These are phyloP conservation scores for Gryllus bimaculatus DNA, from an alignment of 1,140 invertebrate species.

Conservation along the genomic window DNA sequence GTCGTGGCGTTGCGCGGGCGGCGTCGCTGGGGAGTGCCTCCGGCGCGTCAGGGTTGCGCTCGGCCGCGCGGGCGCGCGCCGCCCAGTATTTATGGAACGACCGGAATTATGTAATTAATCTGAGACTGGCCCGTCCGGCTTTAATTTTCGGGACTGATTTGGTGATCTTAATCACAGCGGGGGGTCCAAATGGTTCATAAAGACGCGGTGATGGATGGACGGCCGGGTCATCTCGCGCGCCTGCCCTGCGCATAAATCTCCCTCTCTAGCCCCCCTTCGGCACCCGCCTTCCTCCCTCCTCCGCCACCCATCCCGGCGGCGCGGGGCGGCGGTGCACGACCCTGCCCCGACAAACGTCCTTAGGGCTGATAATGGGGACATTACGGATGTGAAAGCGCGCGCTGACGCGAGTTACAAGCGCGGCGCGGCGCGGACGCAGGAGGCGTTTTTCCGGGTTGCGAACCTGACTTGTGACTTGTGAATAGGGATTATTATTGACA, in stretches of 20 bases:
- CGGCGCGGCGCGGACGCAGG: too few relatives aligned
- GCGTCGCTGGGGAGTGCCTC: not conserved
- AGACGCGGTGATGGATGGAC: constrained; percentile 13
- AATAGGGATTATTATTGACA: too few relatives aligned
- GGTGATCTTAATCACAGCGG: constrained; percentile 19
- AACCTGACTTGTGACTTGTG: too few relatives aligned
- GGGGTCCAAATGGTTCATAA: constrained; percentile 12
- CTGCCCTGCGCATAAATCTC: not conserved
- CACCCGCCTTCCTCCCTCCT: not conserved
- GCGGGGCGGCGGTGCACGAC: too few relatives aligned
- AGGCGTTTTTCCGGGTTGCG: too few relatives aligned
- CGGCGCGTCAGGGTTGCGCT: too few relatives aligned
- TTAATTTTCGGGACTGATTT: constrained; percentile 23
- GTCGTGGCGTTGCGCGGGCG: too few relatives aligned
- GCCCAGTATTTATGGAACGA: constrained; percentile 21
- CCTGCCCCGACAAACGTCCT: not conserved
- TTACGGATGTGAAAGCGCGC: not conserved
- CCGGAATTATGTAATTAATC: constrained; percentile 23
- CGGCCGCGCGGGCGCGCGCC: not conserved
- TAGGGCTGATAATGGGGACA: not conserved
- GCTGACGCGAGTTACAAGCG: not conserved
- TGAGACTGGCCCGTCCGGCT: constrained; percentile 20
- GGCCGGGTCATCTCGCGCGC: not conserved
- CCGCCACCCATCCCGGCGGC: not conserved
- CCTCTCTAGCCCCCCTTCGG: not conserved